Evolutionary conservation across 2,797 vertebrate genomes (phyloP).

Genomic region (Enteromius radiatus): DNA sequence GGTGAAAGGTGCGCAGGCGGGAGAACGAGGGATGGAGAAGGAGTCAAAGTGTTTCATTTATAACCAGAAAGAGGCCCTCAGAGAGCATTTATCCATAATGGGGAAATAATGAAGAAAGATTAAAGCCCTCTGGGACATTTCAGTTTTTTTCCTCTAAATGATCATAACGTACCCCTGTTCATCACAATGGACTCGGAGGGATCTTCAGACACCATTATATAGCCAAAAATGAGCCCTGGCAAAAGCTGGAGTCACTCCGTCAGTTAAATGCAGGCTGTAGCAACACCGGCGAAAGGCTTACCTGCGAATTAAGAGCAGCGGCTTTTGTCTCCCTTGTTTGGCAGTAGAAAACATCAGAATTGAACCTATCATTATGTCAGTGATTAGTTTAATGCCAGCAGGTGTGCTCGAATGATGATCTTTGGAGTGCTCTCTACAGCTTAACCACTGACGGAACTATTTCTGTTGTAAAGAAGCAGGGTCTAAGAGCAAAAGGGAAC

Average conservation of each 20-base stretch:
- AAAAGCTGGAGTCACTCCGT: constrained; percentile 76
- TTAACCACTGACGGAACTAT: constrained; percentile 40
- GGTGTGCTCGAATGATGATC: constrained; percentile 43
- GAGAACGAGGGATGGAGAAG: constrained; percentile 69
- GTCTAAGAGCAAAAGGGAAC: constrained; percentile 10
- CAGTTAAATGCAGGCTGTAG: constrained; percentile 68
- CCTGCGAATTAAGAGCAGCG: constrained; percentile 69
- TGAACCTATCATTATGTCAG: constrained; percentile 38
- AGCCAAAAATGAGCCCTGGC: constrained; percentile 74
- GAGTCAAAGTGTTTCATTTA: constrained; percentile 83
- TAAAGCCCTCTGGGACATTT: constrained; percentile 84
- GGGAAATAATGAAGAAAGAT: constrained; percentile 88
- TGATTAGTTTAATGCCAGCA: constrained; percentile 58
- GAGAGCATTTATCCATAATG: constrained; percentile 86
- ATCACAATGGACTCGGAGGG: constrained; percentile 76
- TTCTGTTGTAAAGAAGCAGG: not conserved
- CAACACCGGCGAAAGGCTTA: constrained; percentile 70
- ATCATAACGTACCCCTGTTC: constrained; percentile 74
- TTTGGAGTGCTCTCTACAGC: constrained; percentile 36
- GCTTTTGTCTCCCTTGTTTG: constrained; percentile 70
- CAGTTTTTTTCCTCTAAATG: constrained; percentile 78
- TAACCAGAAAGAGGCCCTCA: constrained; percentile 74
- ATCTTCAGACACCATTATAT: constrained; percentile 80
- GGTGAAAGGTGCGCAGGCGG: constrained; percentile 71
- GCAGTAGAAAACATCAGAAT: constrained; percentile 71